Evolutionary conservation across 2,888 invertebrate species (phyloP), one percentile per base, ranked within the genome.

Genomic region (Anoncus sp.): DNA sequence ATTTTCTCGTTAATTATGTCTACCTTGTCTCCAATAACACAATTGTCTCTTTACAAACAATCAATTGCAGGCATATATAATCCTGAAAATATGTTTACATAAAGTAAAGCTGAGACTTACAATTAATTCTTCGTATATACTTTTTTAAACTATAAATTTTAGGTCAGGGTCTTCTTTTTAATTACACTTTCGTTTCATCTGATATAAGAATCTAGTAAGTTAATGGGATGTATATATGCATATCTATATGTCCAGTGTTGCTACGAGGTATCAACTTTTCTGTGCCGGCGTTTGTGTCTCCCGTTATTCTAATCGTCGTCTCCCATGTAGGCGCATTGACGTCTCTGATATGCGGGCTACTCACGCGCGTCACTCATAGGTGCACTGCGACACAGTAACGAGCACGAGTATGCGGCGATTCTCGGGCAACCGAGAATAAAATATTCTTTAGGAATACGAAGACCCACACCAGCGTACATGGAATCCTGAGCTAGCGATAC

Each of bases 301-400:
- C 87, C 87, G 87, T 87, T 88, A 88, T 85, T 85, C 83, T 85
- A 84, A 85, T 86, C 84, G 84, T 70, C 59, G 60, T 69, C 83
- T 77, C 72, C 83, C 79, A 79, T 85, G 79, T 80, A 71, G 70
- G 81, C n/a, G n/a, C 55, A 59, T 65, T 57, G 49, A 59, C 22
- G 40, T 53, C 71, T 57, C 22, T 22, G 60, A 60, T 49, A 55
- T 31, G 65, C 60, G 45, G 63, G 45, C 38, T 62, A 73, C 72
- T 31, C 57, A 62, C 49, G 49, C 51, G 31, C 27, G 43, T 77
- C 66, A 43, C 40, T 67, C 63, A 31, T 45, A 7, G 3, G 40
- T 57, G 18, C 22, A n/a, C 47, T 59, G 24, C 45, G 59, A 38
- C 38, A 35, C 14, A 66, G 22, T 12, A 47, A 22, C 20, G 20